phyloP scores from a whole-genome alignment of 2,797 vertebrate species.

The Fratercula arctica region DNA sequence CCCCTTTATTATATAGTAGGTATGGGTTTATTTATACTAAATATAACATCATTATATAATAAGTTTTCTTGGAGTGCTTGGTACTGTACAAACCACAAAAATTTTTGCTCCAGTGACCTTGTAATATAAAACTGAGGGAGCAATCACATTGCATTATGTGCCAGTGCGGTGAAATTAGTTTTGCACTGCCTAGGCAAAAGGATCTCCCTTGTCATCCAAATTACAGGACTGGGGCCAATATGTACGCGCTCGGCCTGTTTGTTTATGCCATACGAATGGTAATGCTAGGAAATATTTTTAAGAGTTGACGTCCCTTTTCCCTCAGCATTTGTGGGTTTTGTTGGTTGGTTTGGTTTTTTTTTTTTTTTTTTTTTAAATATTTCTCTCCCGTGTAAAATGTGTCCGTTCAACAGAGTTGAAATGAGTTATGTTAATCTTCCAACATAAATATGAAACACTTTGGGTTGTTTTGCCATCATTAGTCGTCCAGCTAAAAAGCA shows the following conservation, averaged over 20 bases:
- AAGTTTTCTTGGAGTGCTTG: conserved; percentile 59
- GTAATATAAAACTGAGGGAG: conserved; percentile 66
- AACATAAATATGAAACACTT: conserved; percentile 57
- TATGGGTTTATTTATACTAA: conserved; percentile 39
- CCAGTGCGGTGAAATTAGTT: conserved; percentile 62
- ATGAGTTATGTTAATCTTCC: conserved; percentile 63
- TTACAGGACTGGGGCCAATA: conserved; percentile 56
- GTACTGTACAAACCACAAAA: conserved; percentile 57
- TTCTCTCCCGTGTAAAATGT: conserved; percentile 43
- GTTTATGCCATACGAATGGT: conserved; percentile 44
- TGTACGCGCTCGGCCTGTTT: conserved; percentile 41
- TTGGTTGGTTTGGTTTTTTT: neutral
- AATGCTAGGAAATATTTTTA: conserved; percentile 58
- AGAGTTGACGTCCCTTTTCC: conserved; percentile 36
- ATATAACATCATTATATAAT: conserved; percentile 52
- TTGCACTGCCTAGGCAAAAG: conserved; percentile 64
- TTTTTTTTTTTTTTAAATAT: conserved; percentile 10
- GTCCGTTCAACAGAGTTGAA: conserved; percentile 51
- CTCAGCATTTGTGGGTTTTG: conserved; percentile 9
- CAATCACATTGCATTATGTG: conserved; percentile 59
- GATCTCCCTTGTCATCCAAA: conserved; percentile 65
- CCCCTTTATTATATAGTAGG: neutral
- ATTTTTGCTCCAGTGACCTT: conserved; percentile 69
- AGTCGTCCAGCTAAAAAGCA: conserved; percentile 34
- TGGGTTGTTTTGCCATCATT: conserved; percentile 18